A percentile compares a stretch with the other conserved stretches of the same genome.
phyloP scores from a whole-genome alignment of 2,888 invertebrate species.

The Dolichopus griseipennis region DNA sequence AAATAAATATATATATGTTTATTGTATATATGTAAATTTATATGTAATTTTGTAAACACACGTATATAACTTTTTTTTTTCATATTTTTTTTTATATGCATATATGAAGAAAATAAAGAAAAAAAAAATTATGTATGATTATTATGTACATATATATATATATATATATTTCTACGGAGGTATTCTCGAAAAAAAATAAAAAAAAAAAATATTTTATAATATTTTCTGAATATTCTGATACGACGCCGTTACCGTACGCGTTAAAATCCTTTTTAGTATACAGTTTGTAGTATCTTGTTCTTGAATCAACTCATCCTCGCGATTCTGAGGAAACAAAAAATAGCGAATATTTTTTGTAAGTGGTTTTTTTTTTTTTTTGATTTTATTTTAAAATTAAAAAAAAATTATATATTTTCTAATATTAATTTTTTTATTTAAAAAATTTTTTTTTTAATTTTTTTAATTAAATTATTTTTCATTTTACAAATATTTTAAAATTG shows the following conservation, averaged over 20 bases:
- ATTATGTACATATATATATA: not conserved
- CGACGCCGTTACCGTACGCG: not conserved
- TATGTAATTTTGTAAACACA: not conserved
- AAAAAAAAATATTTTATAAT: no score
- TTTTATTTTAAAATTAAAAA: no score
- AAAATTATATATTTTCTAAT: no score
- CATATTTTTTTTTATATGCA: no score
- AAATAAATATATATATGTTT: not conserved
- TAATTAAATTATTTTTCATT: not conserved
- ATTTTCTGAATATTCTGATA: not conserved
- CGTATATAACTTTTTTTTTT: not conserved
- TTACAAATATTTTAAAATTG: no score
- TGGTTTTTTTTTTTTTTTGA: not conserved
- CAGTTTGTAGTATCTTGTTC: conserved; percentile 6
- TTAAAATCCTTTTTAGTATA: conserved; percentile 2
- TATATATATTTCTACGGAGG: not conserved
- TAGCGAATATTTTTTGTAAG: not conserved
- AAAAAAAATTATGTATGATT: no score
- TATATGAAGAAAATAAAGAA: no score
- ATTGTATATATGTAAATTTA: no score
- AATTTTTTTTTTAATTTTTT: no score
- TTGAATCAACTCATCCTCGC: conserved; percentile 6
- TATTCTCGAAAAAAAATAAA: not conserved
- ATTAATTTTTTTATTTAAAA: no score
- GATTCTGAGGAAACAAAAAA: not conserved